These are phyloP conservation scores for Elachura formosa DNA, from an alignment of 2,113 vertebrate genomes.

Conservation along the genomic window DNA sequence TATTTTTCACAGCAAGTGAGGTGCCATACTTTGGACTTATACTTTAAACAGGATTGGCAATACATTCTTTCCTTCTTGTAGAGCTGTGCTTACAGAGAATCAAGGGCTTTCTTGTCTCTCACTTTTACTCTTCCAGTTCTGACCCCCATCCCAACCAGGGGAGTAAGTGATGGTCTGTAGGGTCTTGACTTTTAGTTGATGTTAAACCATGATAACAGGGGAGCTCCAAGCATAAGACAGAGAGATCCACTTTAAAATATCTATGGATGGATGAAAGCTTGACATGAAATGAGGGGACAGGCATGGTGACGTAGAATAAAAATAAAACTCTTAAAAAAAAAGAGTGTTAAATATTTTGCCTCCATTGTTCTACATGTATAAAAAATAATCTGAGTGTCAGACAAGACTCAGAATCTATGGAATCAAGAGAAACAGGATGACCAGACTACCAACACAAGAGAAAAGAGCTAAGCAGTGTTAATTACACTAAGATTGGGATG, in stretches of 20 bases:
- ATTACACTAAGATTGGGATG: neutral
- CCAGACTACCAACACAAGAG: neutral
- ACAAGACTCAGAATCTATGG: neutral
- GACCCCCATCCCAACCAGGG: neutral
- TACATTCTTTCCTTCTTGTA: neutral
- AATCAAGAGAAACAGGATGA: neutral
- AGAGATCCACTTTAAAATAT: neutral
- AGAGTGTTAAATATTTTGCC: neutral
- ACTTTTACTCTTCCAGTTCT: neutral
- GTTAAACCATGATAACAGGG: neutral
- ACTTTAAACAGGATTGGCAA: neutral
- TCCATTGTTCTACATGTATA: neutral
- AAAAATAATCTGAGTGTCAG: neutral
- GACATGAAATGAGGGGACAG: neutral
- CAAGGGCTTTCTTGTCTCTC: neutral
- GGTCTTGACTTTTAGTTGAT: neutral
- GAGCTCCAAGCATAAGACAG: neutral
- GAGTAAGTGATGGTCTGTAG: fast-evolving
- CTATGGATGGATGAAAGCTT: neutral
- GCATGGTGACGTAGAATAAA: neutral
- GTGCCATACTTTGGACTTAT: neutral
- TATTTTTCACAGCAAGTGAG: neutral
- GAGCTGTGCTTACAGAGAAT: no score
- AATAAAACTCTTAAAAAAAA: neutral
- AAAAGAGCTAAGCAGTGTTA: neutral